Evolutionary conservation across 1,140 invertebrate species (phyloP), one percentile per base, ranked within the genome.

Genomic region (Rhyacophila brunnea): DNA sequence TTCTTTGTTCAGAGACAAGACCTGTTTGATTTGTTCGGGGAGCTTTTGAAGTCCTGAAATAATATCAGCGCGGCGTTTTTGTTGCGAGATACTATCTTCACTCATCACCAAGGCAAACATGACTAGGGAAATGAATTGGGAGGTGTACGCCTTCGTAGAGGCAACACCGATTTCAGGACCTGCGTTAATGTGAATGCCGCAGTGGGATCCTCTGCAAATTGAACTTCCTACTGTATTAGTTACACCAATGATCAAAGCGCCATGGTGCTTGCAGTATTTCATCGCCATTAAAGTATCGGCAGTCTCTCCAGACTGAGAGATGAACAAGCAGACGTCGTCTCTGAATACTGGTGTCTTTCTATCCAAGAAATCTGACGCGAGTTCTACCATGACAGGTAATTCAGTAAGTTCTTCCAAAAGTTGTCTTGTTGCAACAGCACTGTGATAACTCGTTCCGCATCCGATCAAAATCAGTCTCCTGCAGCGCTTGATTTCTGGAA

Each of bases 171-270:
- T 89, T 71, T 90, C 87, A 44, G 88, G 88, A 19, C 87, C 87
- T 55, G 88, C 88, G 70, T 90, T 90, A 66, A 90, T 86, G 67
- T 90, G 87, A 15, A 99, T 92, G 66, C 98, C 98, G 73, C 97
- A 99, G 71, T 99, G 95, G 5, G 95, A 96, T 79, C 99, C 96
- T n/a, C 98, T 88, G 77, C 96, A 99, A 67, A 99, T 99, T 43
- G 94, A 98, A 70, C 93, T 97, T n/a, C 98, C 98, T 0, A 99
- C 97, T 0, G 96, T 99, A 72, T 99, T 99, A 6, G 98, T 99
- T 9, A 99, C 89, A 60, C 98, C 98, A 45, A 99, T 92, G 68
- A 99, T 96, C 6, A 99, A 81, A 47, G 97, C 95, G 19, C 97
- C 97, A 55, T 95, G 85, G 61, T 90, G 85, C 68, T 89, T 89